Percentiles rank a stretch among this genome's conserved stretches.
phyloP scores from a whole-genome alignment of 2,113 vertebrate species.

The Meriones unguiculatus region DNA sequence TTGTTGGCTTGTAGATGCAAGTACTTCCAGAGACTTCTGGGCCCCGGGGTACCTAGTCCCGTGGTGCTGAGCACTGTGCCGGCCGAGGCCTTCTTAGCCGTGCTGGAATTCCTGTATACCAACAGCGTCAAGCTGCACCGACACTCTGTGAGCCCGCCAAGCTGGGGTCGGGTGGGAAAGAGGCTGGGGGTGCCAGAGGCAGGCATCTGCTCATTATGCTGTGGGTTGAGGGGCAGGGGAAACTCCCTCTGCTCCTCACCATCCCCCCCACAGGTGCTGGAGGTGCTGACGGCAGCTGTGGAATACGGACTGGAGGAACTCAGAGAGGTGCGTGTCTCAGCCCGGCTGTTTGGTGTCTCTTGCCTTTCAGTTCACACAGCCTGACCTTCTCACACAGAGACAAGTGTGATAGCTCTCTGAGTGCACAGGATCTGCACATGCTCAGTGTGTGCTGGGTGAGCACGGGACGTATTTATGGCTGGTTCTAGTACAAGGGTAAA shows the following conservation, averaged over 20 bases:
- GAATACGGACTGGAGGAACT: constrained; percentile 89
- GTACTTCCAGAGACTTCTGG: constrained; percentile 86
- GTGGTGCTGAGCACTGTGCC: constrained; percentile 86
- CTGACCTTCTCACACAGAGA: not conserved
- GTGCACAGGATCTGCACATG: not conserved
- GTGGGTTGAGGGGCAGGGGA: not conserved
- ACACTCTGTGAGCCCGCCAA: constrained; percentile 84
- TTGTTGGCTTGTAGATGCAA: constrained; percentile 88
- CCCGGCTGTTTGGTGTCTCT: not conserved
- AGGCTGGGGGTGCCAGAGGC: not conserved
- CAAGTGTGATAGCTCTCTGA: not conserved
- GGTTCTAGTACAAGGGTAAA: not conserved
- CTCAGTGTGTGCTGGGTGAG: not conserved
- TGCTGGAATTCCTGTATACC: constrained; percentile 91
- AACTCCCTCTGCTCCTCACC: constrained; percentile 2
- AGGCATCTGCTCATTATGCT: not conserved
- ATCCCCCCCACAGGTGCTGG: constrained; percentile 83
- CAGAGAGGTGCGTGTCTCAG: constrained; percentile 85
- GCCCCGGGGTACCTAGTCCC: constrained; percentile 67
- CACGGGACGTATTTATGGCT: not conserved
- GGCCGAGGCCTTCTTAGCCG: constrained; percentile 88
- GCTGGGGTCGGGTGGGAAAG: constrained; percentile 7
- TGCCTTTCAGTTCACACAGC: not conserved
- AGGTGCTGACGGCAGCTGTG: constrained; percentile 89
- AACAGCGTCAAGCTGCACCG: constrained; percentile 87